Evolutionary conservation across 2,113 vertebrate species (phyloP), one percentile per base, ranked within the genome.

Genomic region (Oenanthe oenanthe): DNA sequence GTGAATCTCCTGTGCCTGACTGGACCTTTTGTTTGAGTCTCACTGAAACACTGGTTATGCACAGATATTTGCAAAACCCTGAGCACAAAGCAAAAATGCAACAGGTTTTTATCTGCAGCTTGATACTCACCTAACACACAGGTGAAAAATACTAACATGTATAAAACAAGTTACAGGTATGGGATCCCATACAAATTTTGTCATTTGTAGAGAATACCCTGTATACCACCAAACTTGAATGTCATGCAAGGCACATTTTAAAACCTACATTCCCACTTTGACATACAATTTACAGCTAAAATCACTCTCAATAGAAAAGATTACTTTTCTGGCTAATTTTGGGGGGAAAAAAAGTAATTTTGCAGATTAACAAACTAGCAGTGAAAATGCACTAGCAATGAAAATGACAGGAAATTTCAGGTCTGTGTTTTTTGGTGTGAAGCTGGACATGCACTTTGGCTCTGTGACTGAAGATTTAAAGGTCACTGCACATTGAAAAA

Each of bases 111-210:
- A 19, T 58, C 56, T 93, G 61, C 25, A n/a, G 25, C 50, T 79
- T 0, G 2, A 63, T 38, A n/a, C 3, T 53, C 19, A 13, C 12
- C 32, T 47, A 31, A 48, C 3, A 12, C 4, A 14, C 28, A 45
- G 56, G 7, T 48, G 48, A 81, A 87, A 79, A 82, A 58, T 25
- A 47, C 10, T 40, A 36, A 45, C 34, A 17, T 1, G 5, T 51
- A 38, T 38, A 36, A 63, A 83, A 42, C 18, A 38, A 62, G 21
- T 45, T 61, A 54, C 9, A 34, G 40, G n/a, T 62, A 40, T 11
- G 12, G 34, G 74, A 65, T 74, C 21, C 65, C 36, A 40, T 16
- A 28, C 8, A n/a, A 48, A 74, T 45, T 3, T 56, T 8, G 58
- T 57, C 1, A 43, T 21, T 48, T 88, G 12, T 43, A 36, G 45